These are phyloP conservation scores for Pituophis catenifer DNA, from an alignment of 2,113 vertebrate genomes.

Conservation along the genomic window DNA sequence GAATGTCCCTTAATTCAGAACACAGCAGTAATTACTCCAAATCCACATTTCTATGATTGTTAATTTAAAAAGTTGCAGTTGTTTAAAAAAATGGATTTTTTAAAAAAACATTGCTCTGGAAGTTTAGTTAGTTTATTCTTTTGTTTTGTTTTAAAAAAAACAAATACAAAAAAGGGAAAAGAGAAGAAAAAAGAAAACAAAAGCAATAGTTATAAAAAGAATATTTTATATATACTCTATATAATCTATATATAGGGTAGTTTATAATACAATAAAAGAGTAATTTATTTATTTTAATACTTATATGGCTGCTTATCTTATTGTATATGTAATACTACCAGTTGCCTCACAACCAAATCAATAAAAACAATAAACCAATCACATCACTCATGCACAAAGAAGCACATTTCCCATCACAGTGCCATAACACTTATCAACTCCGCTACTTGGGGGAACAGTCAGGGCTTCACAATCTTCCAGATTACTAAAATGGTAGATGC, in stretches of 20 bases:
- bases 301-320: neutral
- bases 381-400: neutral
- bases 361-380: neutral
- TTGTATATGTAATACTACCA: neutral
- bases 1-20: slow-evolving; percentile 11
- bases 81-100: neutral
- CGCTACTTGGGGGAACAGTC: neutral
- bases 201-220: neutral
- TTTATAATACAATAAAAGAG: neutral
- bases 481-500: neutral
- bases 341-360: neutral
- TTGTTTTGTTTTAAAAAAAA: neutral
- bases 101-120: neutral
- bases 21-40: neutral
- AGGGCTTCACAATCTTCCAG: neutral
- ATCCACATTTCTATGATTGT: neutral
- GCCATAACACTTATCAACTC: neutral
- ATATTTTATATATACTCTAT: neutral
- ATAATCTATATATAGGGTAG: neutral
- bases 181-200: neutral
- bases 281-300: neutral
- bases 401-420: neutral
- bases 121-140: neutral
- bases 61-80: neutral
- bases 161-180: neutral